Evolutionary conservation across 2,797 vertebrate genomes (phyloP).

Genomic region (Sylvilagus floridanus): DNA sequence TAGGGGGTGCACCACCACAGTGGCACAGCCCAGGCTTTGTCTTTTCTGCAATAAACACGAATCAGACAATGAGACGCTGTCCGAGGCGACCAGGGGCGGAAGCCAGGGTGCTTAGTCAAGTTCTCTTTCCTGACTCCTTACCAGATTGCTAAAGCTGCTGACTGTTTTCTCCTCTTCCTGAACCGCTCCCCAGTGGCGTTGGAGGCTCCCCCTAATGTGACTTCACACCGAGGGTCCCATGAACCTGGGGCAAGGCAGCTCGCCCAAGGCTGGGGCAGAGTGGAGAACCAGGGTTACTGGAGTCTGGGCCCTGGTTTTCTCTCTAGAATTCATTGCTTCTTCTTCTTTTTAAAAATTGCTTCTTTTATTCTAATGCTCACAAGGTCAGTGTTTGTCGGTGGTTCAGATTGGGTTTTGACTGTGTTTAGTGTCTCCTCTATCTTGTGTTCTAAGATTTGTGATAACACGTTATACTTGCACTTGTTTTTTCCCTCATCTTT

Average conservation of each 20-base stretch:
- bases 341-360: neutral
- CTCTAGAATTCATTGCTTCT: neutral
- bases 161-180: conserved; percentile 1
- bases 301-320: neutral
- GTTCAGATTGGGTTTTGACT: neutral
- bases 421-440: neutral
- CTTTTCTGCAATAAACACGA: conserved; percentile 64
- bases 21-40: conserved; percentile 84
- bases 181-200: neutral
- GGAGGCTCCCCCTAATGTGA: neutral
- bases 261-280: neutral
- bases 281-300: neutral
- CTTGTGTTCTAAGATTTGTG: neutral
- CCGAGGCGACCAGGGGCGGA: neutral
- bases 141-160: neutral
- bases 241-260: neutral
- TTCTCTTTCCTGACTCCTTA: conserved; percentile 57
- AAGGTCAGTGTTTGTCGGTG: conserved; percentile 15
- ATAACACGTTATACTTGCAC: neutral
- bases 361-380: neutral
- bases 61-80: conserved; percentile 84
- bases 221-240: neutral
- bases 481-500: neutral
- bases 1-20: conserved; percentile 61
- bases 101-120: conserved; percentile 1